A percentile compares a stretch with the other conserved stretches of the same genome.
Evolutionary conservation across 2,797 vertebrate genomes (phyloP).

Genomic region (Parambassis ranga): DNA sequence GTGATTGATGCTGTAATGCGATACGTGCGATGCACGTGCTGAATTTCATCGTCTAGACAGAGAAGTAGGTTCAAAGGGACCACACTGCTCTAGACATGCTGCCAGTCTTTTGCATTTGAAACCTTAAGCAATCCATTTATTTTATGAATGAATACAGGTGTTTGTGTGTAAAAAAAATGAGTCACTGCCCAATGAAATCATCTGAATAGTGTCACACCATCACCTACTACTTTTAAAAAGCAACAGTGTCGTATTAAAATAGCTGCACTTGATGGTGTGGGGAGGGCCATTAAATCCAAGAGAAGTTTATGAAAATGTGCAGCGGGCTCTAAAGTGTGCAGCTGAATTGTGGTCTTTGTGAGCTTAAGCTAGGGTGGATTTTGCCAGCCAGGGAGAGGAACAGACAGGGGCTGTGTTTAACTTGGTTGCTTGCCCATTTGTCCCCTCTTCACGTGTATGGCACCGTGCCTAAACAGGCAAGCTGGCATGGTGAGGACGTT

Average conservation of each 20-base stretch:
- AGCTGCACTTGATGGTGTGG: slow-evolving; percentile 49
- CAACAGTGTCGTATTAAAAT: slow-evolving; percentile 38
- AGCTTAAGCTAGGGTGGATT: slow-evolving; percentile 56
- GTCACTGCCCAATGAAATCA: slow-evolving; percentile 63
- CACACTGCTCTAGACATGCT: neutral
- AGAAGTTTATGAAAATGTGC: slow-evolving; percentile 63
- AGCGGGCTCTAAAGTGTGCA: slow-evolving; percentile 51
- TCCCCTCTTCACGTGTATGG: slow-evolving; percentile 54
- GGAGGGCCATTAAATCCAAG: slow-evolving; percentile 46
- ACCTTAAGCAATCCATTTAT: slow-evolving; percentile 26
- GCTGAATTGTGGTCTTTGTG: slow-evolving; percentile 82
- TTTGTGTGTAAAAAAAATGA: slow-evolving; percentile 37
- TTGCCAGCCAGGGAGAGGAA: slow-evolving; percentile 61
- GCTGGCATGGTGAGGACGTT: slow-evolving; percentile 39
- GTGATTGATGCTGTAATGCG: slow-evolving; percentile 49
- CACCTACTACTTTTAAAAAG: slow-evolving; percentile 47
- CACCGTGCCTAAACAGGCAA: slow-evolving; percentile 54
- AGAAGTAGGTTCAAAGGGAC: slow-evolving; percentile 8
- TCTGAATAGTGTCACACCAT: slow-evolving; percentile 43
- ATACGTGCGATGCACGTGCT: slow-evolving; percentile 20
- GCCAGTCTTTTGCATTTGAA: slow-evolving; percentile 34
- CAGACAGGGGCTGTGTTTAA: slow-evolving; percentile 74
- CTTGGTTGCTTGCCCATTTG: slow-evolving; percentile 70
- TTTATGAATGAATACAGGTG: slow-evolving; percentile 57
- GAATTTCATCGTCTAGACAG: slow-evolving; percentile 56